These are phyloP conservation scores for Dasyornis broadbenti DNA, from an alignment of 2,113 vertebrate species.

Conservation along the genomic window DNA sequence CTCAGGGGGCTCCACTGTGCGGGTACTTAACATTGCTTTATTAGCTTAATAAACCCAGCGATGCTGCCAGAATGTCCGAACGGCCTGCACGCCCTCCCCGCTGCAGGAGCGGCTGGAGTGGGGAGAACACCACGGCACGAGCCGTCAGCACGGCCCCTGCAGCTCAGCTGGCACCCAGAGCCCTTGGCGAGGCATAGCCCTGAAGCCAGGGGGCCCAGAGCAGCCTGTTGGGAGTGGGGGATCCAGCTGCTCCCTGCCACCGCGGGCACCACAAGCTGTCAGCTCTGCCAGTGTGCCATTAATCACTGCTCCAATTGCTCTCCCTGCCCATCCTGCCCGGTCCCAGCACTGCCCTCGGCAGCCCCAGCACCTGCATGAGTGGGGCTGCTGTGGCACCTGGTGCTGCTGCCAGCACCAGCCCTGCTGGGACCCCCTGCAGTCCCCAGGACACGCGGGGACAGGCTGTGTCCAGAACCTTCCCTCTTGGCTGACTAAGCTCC, in stretches of 20 bases:
- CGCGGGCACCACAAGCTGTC: background rate
- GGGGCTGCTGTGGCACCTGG: background rate
- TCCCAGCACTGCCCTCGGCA: background rate
- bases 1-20: background rate
- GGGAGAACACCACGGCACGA: rapidly evolving
- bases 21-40: conserved; percentile 37
- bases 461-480: background rate
- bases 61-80: background rate
- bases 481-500: background rate
- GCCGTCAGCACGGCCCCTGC: rapidly evolving
- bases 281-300: background rate
- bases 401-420: background rate
- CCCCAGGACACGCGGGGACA: background rate
- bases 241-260: background rate
- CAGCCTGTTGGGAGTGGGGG: background rate
- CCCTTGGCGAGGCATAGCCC: rapidly evolving
- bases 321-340: background rate
- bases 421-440: background rate
- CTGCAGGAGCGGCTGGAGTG: background rate
- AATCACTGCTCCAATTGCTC: background rate
- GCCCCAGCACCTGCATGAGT: rapidly evolving
- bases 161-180: background rate
- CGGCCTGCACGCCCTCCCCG: rapidly evolving
- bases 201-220: rapidly evolving
- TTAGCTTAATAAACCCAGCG: conserved; percentile 8